A percentile compares a stretch with the other conserved stretches of the same genome.
Evolutionary conservation across 1,140 invertebrate genomes (phyloP).

Genomic region (Bombus polaris): DNA sequence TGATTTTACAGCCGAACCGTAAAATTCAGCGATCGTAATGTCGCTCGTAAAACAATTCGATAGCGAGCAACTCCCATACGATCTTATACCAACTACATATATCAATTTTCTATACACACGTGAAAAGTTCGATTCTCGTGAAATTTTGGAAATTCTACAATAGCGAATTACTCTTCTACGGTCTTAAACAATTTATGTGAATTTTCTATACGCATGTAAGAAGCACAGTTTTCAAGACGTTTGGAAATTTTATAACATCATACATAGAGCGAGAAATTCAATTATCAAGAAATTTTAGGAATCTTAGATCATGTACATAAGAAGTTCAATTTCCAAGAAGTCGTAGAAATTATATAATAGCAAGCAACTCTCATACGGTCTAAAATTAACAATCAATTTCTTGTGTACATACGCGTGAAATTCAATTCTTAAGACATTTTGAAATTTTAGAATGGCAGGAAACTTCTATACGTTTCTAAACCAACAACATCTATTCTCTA

Average conservation of each 20-base stretch:
- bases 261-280: no score
- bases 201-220: background rate
- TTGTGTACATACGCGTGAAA: no score
- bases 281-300: background rate
- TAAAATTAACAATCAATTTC: background rate
- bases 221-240: background rate
- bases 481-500: background rate
- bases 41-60: constrained; percentile 37
- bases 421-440: background rate
- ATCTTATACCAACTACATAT: background rate
- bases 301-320: background rate
- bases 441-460: background rate
- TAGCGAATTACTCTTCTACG: background rate
- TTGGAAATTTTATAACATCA: background rate
- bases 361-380: background rate
- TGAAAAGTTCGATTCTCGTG: background rate
- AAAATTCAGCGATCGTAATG: constrained; percentile 37
- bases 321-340: background rate
- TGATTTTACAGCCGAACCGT: constrained; percentile 39
- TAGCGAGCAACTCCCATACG: background rate
- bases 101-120: background rate
- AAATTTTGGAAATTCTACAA: background rate
- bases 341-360: background rate
- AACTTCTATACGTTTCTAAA: background rate
- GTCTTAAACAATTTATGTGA: background rate